Conservation (phyloP, 64 coral and sea anemone genomes). For the Stichodactyla helianthus region DNA sequence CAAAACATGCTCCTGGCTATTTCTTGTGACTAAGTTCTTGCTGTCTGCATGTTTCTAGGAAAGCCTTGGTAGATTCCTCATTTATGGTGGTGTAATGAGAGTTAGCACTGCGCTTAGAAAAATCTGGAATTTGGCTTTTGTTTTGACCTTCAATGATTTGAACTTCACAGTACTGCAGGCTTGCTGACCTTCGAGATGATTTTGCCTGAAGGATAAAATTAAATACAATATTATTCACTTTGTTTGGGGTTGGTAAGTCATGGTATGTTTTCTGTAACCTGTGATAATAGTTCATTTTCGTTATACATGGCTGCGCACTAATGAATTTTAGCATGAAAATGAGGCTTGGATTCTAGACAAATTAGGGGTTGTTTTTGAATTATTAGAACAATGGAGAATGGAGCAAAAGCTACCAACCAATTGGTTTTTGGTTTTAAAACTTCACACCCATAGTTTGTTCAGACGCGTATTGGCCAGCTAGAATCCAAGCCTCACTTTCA, state of each 20-base stretch:
- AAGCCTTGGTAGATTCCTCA: conserved; percentile 54
- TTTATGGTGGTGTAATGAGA: conserved; percentile 57
- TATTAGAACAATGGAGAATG: too few relatives aligned
- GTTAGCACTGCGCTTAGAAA: background rate
- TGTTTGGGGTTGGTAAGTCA: background rate
- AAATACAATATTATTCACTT: background rate
- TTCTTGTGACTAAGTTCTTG: background rate
- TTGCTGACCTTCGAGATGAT: background rate
- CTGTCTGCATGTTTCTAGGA: conserved; percentile 40
- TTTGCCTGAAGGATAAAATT: background rate
- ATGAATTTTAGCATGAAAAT: too few relatives aligned
- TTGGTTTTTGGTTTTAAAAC: too few relatives aligned
- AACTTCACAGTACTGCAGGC: conserved; percentile 43
- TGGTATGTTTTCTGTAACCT: background rate
- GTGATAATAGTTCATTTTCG: too few relatives aligned
- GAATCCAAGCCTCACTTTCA: too few relatives aligned
- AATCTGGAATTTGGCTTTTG: background rate
- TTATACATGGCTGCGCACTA: too few relatives aligned
- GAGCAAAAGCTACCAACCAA: too few relatives aligned
- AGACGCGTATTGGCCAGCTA: too few relatives aligned
- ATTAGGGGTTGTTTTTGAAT: too few relatives aligned
- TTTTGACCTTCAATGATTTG: conserved; percentile 48
- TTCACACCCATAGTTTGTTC: too few relatives aligned
- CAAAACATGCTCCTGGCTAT: background rate
- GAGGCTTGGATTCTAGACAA: too few relatives aligned